Evolutionary conservation across 2,113 vertebrate genomes (phyloP).

Genomic region (Scomber colias): DNA sequence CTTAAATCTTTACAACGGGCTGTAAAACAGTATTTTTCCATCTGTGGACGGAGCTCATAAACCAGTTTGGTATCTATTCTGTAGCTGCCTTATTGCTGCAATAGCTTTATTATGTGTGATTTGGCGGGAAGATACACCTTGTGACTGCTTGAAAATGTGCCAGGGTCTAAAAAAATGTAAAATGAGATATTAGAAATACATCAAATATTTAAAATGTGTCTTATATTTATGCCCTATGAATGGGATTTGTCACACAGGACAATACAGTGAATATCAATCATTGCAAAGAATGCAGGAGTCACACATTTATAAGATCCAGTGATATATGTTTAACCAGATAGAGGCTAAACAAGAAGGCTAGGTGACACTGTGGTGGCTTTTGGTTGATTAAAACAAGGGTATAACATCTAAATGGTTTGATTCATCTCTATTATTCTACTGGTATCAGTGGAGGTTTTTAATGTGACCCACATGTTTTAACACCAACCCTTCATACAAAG

Average conservation of each 20-base stretch:
- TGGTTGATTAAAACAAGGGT: neutral
- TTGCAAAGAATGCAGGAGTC: no score
- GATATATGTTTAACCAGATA: no score
- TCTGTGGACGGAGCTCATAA: conserved; percentile 11
- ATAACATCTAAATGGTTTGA: neutral
- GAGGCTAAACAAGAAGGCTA: no score
- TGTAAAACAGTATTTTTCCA: neutral
- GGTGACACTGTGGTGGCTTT: no score
- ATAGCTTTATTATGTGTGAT: neutral
- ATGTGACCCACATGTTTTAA: conserved; percentile 2
- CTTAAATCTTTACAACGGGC: conserved; percentile 3
- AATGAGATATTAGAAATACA: neutral
- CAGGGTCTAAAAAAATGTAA: neutral
- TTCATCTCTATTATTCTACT: neutral
- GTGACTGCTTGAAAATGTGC: neutral
- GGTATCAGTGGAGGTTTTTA: neutral
- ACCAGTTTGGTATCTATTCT: neutral
- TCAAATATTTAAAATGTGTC: neutral
- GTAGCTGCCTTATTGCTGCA: conserved; percentile 8
- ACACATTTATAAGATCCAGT: no score
- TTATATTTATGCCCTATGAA: neutral
- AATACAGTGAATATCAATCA: neutral
- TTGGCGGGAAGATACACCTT: neutral
- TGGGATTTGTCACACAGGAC: neutral
- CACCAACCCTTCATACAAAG: neutral